Conservation (phyloP, 2,888 invertebrate species). For the Psylliodes chrysocephalus region DNA sequence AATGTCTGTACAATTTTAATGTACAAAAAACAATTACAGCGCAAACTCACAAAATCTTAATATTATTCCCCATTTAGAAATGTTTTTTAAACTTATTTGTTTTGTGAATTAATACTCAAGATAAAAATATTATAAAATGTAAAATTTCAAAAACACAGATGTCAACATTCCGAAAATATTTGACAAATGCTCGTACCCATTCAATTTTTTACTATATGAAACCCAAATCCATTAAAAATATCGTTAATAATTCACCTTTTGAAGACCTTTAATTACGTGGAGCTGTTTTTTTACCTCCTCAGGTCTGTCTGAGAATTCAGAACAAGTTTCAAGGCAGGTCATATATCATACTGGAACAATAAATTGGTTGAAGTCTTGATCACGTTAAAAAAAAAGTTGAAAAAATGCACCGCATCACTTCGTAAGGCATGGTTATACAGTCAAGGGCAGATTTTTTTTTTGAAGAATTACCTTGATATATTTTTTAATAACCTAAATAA, state of each 20-base stretch:
- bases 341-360: constrained; percentile 32
- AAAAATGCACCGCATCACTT: constrained; percentile 3
- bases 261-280: constrained; percentile 23
- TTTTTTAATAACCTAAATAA: too few species aligned
- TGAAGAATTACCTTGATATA: too few species aligned
- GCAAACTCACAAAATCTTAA: too few species aligned
- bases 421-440: background rate
- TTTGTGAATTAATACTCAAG: too few species aligned
- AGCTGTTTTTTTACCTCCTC: constrained; percentile 25
- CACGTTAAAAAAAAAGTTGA: constrained; percentile 22
- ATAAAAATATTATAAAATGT: too few species aligned
- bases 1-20: too few species aligned
- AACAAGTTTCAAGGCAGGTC: constrained; percentile 34
- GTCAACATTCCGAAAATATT: background rate
- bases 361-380: constrained; percentile 32
- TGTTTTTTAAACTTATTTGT: too few species aligned
- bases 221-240: constrained; percentile 10
- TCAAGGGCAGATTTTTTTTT: constrained; percentile 7
- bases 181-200: background rate
- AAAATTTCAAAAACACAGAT: too few species aligned
- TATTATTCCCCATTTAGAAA: too few species aligned
- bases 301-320: constrained; percentile 27
- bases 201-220: background rate
- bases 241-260: constrained; percentile 25
- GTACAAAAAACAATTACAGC: too few species aligned